Evolutionary conservation across 2,888 invertebrate genomes (phyloP), one percentile per base, ranked within the genome.

Genomic region (Tetragonula carbonaria): DNA sequence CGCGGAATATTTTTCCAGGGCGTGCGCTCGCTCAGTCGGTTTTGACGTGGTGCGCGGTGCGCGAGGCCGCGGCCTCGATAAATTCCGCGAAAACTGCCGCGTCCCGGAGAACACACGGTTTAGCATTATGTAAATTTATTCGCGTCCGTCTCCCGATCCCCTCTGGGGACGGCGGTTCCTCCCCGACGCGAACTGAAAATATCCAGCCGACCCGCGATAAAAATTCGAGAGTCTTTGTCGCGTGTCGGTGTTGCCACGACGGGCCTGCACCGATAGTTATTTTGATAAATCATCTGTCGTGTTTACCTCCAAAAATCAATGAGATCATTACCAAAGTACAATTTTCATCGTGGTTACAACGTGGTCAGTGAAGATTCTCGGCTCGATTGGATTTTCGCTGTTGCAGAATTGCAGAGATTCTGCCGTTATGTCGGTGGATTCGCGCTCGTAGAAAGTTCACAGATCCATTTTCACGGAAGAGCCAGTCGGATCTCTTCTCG

Each of bases 111-210:
- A 72, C 80, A 70, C 65, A 59, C 70, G 65, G 74, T 79, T 73
- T 59, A 66, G 67, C 71, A 72, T 81, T 72, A 72, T 79, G 80
- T 53, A 79, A 79, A 81, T 79, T 45, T 79, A 79, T 79, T 79
- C 72, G 38, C 23, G 57, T 66, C 18, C 57, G 14, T 28, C 57
- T 1, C 2, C 45, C 23, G 45, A 45, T 18, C 13, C 28, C 8
- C 63, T 6, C 16, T 1, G 8, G 38, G 6, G 38, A 45, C 38
- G 14, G 1, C 45, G 45, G 14, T 21, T 5, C 33, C 2, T 14
- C 14, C 50, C 33, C 23, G 57, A 66, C 33, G 45, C 74, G 45
- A 57, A 80, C 59, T 59, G 79, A 51, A 79, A 72, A 72, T 65
- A 66, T 51, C 23, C 51, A 66, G 23, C 53, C 55, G 59, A 21